These are phyloP conservation scores for Helostoma temminkii DNA, from an alignment of 2,797 vertebrate genomes.

Conservation along the genomic window DNA sequence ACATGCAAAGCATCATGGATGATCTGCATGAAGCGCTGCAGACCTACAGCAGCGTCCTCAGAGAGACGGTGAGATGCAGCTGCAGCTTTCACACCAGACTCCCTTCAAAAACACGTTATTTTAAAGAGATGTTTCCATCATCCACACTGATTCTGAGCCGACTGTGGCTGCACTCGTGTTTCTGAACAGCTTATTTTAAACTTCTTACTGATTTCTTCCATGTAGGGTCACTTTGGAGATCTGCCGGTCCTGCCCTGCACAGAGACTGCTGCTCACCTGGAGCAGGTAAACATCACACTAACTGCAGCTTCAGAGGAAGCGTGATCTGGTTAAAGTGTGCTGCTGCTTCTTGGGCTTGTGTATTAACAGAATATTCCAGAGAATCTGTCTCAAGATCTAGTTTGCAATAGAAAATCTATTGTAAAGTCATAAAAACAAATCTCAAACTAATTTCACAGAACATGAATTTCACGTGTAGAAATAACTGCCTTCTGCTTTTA, in stretches of 20 bases:
- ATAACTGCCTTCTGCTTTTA: too few species aligned
- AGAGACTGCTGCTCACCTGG: fast-evolving
- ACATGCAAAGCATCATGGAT: conserved; percentile 26
- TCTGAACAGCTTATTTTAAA: too few species aligned
- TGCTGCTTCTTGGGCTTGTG: too few species aligned
- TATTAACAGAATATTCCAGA: too few species aligned
- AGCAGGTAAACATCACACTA: conserved; percentile 6
- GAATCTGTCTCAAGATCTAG: too few species aligned
- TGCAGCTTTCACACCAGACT: not conserved
- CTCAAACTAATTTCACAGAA: too few species aligned
- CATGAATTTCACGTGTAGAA: too few species aligned
- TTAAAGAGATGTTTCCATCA: not conserved
- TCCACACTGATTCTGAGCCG: too few species aligned
- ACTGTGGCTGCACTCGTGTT: not conserved
- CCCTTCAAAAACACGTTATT: not conserved
- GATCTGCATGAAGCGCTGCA: conserved; percentile 30
- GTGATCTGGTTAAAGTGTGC: not conserved
- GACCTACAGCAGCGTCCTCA: not conserved
- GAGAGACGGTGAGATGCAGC: conserved; percentile 14
- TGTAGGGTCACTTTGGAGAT: not conserved
- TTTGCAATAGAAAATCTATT: too few species aligned
- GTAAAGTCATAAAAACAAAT: too few species aligned
- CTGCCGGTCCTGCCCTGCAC: not conserved
- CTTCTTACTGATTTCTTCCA: not conserved
- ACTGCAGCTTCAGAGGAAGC: too few species aligned